Percentiles rank a stretch among this genome's conserved stretches.
Conservation (phyloP, 2,113 vertebrate species). For the Crotalus tigris region DNA sequence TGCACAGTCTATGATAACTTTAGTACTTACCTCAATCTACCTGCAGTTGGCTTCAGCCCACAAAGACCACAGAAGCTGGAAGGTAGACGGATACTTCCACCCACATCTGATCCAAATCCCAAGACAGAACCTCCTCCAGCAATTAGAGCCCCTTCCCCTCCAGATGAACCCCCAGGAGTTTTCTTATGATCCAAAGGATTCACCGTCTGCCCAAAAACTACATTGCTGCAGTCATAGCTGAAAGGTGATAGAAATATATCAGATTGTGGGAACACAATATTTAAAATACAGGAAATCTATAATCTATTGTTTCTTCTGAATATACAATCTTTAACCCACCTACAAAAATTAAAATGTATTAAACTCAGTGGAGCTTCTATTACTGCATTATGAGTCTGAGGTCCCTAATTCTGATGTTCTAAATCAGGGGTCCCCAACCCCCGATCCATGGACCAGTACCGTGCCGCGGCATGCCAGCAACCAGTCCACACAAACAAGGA, state of each 20-base stretch:
- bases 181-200: conserved; percentile 57
- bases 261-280: neutral
- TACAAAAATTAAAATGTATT: neutral
- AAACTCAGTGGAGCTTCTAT: neutral
- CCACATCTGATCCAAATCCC: conserved; percentile 62
- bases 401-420: neutral
- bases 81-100: conserved; percentile 67
- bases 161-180: conserved; percentile 64
- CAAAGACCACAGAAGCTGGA: conserved; percentile 68
- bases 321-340: neutral
- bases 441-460: no score
- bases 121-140: conserved; percentile 62
- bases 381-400: neutral
- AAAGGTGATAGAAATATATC: conserved; percentile 8
- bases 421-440: no score
- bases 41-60: conserved; percentile 62
- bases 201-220: conserved; percentile 58
- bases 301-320: neutral
- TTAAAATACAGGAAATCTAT: neutral
- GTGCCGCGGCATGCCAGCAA: no score
- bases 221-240: conserved; percentile 74
- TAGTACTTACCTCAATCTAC: conserved; percentile 62
- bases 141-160: conserved; percentile 67
- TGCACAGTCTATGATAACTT: neutral
- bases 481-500: no score